Evolutionary conservation across 2,888 invertebrate species (phyloP), one percentile per base, ranked within the genome.

Genomic region (Dasypolia templi): DNA sequence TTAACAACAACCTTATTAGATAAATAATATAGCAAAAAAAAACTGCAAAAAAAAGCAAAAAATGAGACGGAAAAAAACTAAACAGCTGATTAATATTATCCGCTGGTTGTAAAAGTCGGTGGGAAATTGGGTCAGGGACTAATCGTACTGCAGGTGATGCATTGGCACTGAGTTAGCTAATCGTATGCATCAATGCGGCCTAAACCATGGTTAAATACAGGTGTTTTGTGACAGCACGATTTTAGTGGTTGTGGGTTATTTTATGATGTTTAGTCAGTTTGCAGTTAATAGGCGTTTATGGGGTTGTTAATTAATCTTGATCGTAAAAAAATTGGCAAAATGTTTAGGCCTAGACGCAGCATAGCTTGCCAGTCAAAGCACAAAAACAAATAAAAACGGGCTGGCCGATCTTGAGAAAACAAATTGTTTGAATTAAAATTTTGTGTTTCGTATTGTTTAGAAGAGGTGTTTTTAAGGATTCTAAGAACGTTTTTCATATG

Each of bases 171-270:
- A 65, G 70, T 44, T 62, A 59, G 39, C 68, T 79, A 79, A 82
- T 82, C 59, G 81, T 79, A 79, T 79, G 75, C 72, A 79, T 82
- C 79, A 67, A 79, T 75, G 75, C 79, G 61, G 82, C 32, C 58
- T 49, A 58, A 74, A 61, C 77, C 64, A 75, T 17, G 58, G 56
- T 64, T 72, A 68, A 81, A 80, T 72, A 77, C 55, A 59, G 66
- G 22, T 77, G 73, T 66, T 73, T 65, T 72, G 53, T 79, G 72
- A 82, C 49, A 55, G 65, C 44, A 39, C 5, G 5, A 55, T 53
- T 78, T 64, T 58, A 66, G 65, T 62, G 58, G 51, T 56, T 55
- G 26, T 49, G 1, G 35, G 64, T 2, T 12, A 9, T 55, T 72
- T 81, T 62, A 81, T 61, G 49, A 58, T 46, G n/a, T 55, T 62